Conservation (phyloP, 1,140 invertebrate species). For the Drosophila sechellia region DNA sequence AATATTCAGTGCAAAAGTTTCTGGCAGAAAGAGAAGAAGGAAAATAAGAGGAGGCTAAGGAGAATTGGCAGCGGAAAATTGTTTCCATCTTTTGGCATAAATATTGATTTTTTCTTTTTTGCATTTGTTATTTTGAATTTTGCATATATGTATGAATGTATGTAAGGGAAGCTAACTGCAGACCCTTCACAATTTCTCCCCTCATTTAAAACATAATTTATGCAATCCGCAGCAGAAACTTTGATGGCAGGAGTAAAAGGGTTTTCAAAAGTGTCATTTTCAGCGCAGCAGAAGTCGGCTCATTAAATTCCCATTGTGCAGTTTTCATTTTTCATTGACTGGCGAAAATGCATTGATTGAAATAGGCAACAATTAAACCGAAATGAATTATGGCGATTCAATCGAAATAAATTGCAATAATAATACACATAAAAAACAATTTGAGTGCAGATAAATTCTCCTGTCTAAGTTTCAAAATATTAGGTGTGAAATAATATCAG, state of each 20-base stretch:
- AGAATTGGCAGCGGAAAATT: constrained; percentile 17
- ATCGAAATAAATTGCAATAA: constrained; percentile 12
- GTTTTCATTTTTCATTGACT: constrained; percentile 7
- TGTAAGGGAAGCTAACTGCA: constrained; percentile 1
- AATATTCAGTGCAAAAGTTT: constrained; percentile 41
- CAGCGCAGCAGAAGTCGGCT: neutral
- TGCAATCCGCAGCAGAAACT: constrained; percentile 30
- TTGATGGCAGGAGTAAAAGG: neutral
- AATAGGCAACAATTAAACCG: constrained; percentile 6
- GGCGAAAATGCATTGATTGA: constrained; percentile 2
- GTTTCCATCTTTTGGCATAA: constrained; percentile 42
- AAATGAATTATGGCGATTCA: constrained; percentile 15
- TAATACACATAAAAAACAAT: constrained; percentile 8
- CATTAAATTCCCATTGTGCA: constrained; percentile 25
- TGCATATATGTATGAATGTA: neutral
- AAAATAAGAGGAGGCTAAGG: constrained; percentile 5
- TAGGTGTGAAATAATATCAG: too few relatives aligned
- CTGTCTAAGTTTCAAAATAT: neutral
- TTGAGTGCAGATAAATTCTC: neutral
- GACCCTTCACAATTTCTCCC: neutral
- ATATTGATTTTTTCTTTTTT: constrained; percentile 40
- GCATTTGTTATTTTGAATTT: constrained; percentile 26
- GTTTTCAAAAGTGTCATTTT: constrained; percentile 18
- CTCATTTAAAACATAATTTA: constrained; percentile 40
- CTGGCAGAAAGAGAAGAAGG: constrained; percentile 3